Conservation (phyloP, 1,140 invertebrate species). For the Euschistus heros region DNA sequence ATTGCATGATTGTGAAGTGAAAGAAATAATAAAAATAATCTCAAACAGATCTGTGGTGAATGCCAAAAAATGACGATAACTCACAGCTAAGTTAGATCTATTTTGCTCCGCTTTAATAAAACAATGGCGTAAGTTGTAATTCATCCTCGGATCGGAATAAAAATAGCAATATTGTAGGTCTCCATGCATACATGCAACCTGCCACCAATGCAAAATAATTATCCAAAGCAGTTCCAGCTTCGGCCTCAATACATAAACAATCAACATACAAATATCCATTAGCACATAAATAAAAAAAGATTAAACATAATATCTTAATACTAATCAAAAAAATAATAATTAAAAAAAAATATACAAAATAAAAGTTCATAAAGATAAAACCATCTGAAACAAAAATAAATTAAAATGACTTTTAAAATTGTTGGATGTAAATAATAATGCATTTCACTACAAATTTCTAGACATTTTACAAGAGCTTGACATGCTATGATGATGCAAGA, state of each 20-base stretch:
- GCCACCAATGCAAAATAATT: constrained; percentile 14
- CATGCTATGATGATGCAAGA: too few species aligned
- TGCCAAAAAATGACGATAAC: not conserved
- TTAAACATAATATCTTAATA: too few species aligned
- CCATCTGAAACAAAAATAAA: too few species aligned
- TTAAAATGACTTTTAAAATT: too few species aligned
- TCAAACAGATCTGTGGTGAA: not conserved
- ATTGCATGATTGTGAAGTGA: too few species aligned
- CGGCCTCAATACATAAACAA: not conserved
- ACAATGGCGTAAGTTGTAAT: constrained; percentile 8
- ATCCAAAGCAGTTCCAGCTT: not conserved
- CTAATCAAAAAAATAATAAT: too few species aligned
- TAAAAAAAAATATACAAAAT: too few species aligned
- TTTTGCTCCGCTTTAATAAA: constrained; percentile 12
- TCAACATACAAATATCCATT: not conserved
- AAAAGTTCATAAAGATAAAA: too few species aligned
- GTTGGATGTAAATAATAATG: too few species aligned
- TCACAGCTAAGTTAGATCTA: constrained; percentile 11
- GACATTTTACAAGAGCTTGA: too few species aligned
- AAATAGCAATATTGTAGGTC: constrained; percentile 13
- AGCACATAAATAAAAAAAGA: not conserved
- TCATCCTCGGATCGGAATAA: constrained; percentile 12
- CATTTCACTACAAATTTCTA: too few species aligned
- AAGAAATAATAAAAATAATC: too few species aligned
- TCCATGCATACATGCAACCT: constrained; percentile 15